phyloP scores from a whole-genome alignment of 2,888 invertebrate genomes.

The Micoletzkya japonica region DNA sequence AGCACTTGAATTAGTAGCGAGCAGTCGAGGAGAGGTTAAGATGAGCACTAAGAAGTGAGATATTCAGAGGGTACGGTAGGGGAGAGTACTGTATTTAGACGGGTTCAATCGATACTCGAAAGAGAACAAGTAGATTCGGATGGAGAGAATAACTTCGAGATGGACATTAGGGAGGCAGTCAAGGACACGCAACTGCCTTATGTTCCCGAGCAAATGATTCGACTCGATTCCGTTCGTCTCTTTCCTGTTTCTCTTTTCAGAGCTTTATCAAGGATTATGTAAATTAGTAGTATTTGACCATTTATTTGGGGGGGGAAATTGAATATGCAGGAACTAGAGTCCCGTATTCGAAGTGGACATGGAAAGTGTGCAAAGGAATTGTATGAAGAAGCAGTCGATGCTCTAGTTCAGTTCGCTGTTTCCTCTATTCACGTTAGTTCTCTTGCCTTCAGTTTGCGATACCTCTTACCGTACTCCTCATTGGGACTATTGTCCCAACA shows the following conservation, averaged over 20 bases:
- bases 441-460: background rate
- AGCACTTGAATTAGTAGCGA: conserved; percentile 86
- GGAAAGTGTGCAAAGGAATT: conserved; percentile 38
- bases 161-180: conserved; percentile 34
- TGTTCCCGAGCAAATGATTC: conserved; percentile 17
- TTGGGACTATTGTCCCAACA: background rate
- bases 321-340: conserved; percentile 15
- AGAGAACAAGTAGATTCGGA: conserved; percentile 39
- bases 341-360: conserved; percentile 26
- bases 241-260: background rate
- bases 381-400: conserved; percentile 40
- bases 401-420: conserved; percentile 44
- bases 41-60: conserved; percentile 28
- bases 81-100: conserved; percentile 20
- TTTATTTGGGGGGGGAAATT: background rate
- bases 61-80: background rate
- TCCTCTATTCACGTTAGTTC: conserved; percentile 43
- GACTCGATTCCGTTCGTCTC: conserved; percentile 1
- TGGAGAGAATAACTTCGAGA: conserved; percentile 35
- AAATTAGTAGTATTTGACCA: too few relatives aligned
- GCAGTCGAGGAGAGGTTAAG: conserved; percentile 71
- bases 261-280: background rate
- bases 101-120: conserved; percentile 33
- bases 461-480: background rate
- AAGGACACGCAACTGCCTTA: conserved; percentile 37